Percentiles rank a stretch among this genome's conserved stretches.
Evolutionary conservation across 2,888 invertebrate genomes (phyloP).

Genomic region (Eupithecia insigniata): DNA sequence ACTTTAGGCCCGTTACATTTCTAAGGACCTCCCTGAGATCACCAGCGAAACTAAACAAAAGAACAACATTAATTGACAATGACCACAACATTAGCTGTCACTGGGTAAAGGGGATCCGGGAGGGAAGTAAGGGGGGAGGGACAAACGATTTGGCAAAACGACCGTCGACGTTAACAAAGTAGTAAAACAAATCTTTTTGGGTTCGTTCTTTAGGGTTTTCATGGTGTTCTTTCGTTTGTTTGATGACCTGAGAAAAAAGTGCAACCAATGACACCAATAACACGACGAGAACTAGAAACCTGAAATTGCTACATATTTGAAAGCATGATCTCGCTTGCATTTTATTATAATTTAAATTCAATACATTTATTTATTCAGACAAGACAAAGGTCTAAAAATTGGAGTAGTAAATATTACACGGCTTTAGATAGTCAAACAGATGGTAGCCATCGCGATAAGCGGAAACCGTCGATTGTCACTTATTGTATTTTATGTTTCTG

Average conservation of each 20-base stretch:
- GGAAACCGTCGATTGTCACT: neutral
- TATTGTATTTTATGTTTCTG: neutral
- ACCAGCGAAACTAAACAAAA: neutral
- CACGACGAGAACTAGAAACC: neutral
- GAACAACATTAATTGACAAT: conserved; percentile 6
- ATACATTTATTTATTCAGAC: too few relatives aligned
- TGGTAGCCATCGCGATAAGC: neutral
- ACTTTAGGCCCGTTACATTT: neutral
- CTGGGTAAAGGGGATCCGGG: conserved; percentile 12
- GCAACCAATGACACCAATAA: neutral
- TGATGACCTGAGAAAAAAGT: neutral
- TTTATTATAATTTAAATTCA: too few relatives aligned
- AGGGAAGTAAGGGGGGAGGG: conserved; percentile 17
- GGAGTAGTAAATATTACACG: too few relatives aligned
- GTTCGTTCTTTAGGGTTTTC: neutral
- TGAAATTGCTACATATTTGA: too few relatives aligned
- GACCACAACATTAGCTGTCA: conserved; percentile 6
- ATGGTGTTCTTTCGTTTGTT: neutral
- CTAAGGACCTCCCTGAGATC: neutral
- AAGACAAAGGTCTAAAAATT: too few relatives aligned
- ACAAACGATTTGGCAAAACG: conserved; percentile 31
- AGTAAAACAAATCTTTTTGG: conserved; percentile 30
- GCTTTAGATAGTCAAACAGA: neutral
- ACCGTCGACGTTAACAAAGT: conserved; percentile 27
- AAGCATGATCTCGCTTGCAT: too few relatives aligned